A percentile compares a stretch with the other conserved stretches of the same genome.
Conservation (phyloP, 2,797 vertebrate species). For the Allobates femoralis region DNA sequence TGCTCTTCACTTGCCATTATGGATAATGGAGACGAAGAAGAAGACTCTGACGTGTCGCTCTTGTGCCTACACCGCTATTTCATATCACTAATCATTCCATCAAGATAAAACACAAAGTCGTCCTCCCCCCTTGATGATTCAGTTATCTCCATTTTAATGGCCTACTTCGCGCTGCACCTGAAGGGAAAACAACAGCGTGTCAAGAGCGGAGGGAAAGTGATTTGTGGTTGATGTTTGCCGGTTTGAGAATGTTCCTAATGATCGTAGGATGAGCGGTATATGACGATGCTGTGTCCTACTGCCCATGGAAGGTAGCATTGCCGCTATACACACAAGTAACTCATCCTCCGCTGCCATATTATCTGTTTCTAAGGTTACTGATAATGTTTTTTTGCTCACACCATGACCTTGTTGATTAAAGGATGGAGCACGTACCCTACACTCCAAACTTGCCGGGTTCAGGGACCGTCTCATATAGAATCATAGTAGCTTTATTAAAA, state of each 20-base stretch:
- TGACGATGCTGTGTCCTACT: not conserved
- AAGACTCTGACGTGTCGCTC: constrained; percentile 43
- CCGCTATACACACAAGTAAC: constrained; percentile 35
- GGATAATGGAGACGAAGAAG: constrained; percentile 19
- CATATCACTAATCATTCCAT: constrained; percentile 27
- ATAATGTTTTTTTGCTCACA: constrained; percentile 60
- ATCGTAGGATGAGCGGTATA: constrained; percentile 9
- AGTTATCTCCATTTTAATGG: constrained; percentile 43
- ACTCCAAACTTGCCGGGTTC: constrained; percentile 8
- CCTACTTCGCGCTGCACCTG: constrained; percentile 16
- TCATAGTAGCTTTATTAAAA: constrained; percentile 41
- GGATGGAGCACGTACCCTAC: constrained; percentile 31
- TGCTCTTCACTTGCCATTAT: constrained; percentile 34
- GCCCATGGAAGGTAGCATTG: constrained; percentile 19
- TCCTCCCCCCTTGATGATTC: constrained; percentile 34
- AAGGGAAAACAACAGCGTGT: constrained; percentile 36
- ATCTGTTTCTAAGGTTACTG: constrained; percentile 66
- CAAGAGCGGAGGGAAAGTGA: not conserved
- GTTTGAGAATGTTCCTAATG: not conserved
- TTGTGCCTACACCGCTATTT: constrained; percentile 25
- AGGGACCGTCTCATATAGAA: constrained; percentile 7
- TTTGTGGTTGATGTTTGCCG: not conserved
- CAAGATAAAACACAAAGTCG: constrained; percentile 11
- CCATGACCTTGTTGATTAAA: constrained; percentile 67
- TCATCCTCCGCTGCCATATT: constrained; percentile 57